phyloP scores from a whole-genome alignment of 2,797 vertebrate genomes.

The Austrolebias charrua region DNA sequence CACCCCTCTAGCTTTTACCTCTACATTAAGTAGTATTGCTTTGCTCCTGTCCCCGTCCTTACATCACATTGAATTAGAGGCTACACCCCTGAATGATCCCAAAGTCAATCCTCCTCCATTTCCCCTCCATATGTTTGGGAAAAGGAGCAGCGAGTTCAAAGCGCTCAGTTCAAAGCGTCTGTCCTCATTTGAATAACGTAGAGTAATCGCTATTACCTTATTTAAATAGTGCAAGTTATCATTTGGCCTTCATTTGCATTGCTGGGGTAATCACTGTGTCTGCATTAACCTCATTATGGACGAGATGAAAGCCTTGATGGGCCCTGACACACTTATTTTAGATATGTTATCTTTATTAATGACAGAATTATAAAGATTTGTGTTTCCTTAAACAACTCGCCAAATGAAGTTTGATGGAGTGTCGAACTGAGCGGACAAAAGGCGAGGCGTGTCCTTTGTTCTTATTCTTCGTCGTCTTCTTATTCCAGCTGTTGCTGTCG shows the following conservation, averaged over 20 bases:
- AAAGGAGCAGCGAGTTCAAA: conserved; percentile 69
- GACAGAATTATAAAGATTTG: conserved; percentile 65
- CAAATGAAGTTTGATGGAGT: conserved; percentile 51
- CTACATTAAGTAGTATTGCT: conserved; percentile 42
- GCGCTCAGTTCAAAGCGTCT: conserved; percentile 67
- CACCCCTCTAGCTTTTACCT: conserved; percentile 16
- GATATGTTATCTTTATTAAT: conserved; percentile 76
- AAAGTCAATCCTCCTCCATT: conserved; percentile 59
- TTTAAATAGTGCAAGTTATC: conserved; percentile 81
- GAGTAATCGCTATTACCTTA: conserved; percentile 78
- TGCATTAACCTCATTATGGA: conserved; percentile 76
- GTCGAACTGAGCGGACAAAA: conserved; percentile 28
- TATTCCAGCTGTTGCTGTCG: neutral
- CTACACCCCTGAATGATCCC: conserved; percentile 49
- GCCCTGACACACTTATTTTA: conserved; percentile 69
- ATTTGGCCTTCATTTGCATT: conserved; percentile 78
- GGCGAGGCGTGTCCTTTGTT: neutral
- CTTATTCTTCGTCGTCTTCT: neutral
- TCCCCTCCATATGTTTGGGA: conserved; percentile 61
- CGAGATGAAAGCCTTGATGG: conserved; percentile 73
- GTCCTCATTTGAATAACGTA: conserved; percentile 77
- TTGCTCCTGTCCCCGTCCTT: conserved; percentile 58
- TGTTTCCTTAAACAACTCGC: conserved; percentile 65
- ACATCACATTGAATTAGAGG: conserved; percentile 69
- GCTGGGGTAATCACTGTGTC: conserved; percentile 69